Evolutionary conservation across 2,888 invertebrate genomes (phyloP).

Genomic region (Melikaiella ostensackeni): DNA sequence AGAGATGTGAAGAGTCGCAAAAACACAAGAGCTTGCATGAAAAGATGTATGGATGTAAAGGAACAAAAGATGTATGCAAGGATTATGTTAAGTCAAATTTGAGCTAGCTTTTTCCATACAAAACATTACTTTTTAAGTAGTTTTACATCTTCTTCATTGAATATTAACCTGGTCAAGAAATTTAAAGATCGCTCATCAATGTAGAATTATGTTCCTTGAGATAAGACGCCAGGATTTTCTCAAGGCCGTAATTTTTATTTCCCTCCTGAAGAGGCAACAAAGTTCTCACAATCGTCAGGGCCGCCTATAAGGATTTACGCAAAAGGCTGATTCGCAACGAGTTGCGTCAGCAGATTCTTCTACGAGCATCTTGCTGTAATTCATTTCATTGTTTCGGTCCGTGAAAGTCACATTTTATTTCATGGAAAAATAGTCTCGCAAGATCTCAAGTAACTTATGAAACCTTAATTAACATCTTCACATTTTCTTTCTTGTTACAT

Average conservation of each 20-base stretch:
- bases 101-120: too few relatives aligned
- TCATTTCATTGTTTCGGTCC: conserved; percentile 28
- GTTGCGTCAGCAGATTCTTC: conserved; percentile 24
- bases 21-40: too few relatives aligned
- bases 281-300: background rate
- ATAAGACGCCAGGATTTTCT: background rate
- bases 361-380: conserved; percentile 8
- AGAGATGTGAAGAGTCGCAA: too few relatives aligned
- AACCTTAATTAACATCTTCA: background rate
- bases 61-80: too few relatives aligned
- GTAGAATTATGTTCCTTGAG: background rate
- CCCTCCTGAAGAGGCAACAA: background rate
- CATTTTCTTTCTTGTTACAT: background rate
- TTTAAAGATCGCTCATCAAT: too few relatives aligned
- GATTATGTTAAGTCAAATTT: too few relatives aligned
- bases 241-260: conserved; percentile 22
- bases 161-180: too few relatives aligned
- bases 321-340: background rate
- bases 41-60: too few relatives aligned
- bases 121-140: too few relatives aligned
- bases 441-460: conserved; percentile 23
- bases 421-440: conserved; percentile 15
- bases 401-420: conserved; percentile 31
- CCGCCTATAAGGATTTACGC: background rate
- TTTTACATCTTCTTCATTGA: too few relatives aligned